Conservation (phyloP, 1,140 invertebrate species). For the Eupeodes corollae region DNA sequence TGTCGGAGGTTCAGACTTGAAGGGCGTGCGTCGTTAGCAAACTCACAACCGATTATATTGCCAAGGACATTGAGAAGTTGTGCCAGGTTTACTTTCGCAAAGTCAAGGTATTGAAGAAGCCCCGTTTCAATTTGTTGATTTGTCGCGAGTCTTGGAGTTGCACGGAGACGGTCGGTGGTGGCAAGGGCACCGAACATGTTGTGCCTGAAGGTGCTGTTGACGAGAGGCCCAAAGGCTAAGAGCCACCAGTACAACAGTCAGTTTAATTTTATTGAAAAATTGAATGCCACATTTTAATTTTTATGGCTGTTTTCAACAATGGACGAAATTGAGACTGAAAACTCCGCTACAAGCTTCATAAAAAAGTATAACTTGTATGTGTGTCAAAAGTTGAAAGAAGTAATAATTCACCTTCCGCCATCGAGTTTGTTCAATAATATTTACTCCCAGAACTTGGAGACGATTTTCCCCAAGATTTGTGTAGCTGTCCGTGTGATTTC, state of each 20-base stretch:
- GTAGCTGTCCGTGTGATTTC: too few relatives aligned
- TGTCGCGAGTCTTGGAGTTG: constrained; percentile 90
- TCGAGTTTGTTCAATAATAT: too few relatives aligned
- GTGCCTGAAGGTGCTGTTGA: constrained; percentile 75
- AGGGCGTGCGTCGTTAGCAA: constrained; percentile 94
- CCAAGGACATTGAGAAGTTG: constrained; percentile 96
- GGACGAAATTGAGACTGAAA: too few relatives aligned
- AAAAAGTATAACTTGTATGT: too few relatives aligned
- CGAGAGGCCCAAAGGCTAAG: constrained; percentile 91
- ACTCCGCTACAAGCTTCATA: too few relatives aligned
- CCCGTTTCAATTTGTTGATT: constrained; percentile 94
- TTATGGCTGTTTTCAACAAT: too few relatives aligned
- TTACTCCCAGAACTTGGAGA: too few relatives aligned
- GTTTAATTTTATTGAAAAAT: constrained; percentile 53
- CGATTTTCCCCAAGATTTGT: too few relatives aligned
- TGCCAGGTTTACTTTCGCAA: constrained; percentile 96
- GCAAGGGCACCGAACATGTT: constrained; percentile 51
- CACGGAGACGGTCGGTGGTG: constrained; percentile 84
- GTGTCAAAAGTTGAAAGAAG: too few relatives aligned
- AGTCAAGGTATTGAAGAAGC: constrained; percentile 98
- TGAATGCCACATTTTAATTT: too few relatives aligned
- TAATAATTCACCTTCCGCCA: too few relatives aligned
- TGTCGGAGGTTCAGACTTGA: constrained; percentile 75
- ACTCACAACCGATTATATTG: constrained; percentile 93
- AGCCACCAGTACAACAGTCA: constrained; percentile 90